Evolutionary conservation across 2,113 vertebrate genomes (phyloP), one percentile per base, ranked within the genome.

Genomic region (Montifringilla adamsi): DNA sequence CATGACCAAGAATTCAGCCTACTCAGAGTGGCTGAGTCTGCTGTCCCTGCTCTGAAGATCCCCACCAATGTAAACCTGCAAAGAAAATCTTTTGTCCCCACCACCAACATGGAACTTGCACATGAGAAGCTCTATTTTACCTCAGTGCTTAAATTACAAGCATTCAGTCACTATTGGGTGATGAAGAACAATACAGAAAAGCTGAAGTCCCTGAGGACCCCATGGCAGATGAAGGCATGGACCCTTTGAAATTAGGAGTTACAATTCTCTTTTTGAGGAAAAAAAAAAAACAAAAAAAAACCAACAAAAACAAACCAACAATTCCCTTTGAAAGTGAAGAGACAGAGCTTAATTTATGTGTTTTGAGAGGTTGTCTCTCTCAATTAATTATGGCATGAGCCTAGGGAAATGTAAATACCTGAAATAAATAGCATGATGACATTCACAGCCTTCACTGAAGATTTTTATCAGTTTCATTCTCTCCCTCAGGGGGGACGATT

Each of bases 301-400:
- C 37, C 37, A 37, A 37, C 7, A 7, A 7, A 37, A 37, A 37
- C 37, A 37, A 37, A 37, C 37, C 37, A 37, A 12, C 23, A 33
- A 86, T 58, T 89, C 43, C 83, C 72, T 76, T 59, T 58, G 85
- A 83, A 53, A 92, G 46, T 53, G 69, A 75, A 88, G 59, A 83
- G 18, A 50, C 7, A 79, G 64, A 94, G 79, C 9, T 64, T 77
- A 90, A 96, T 86, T 83, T 69, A 70, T 31, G 60, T 89, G 33
- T 80, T 96, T 86, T 74, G 85, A 88, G 83, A 94, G 55, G 76
- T 30, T 93, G 79, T 81, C 86, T 94, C 70, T 91, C 69, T 91
- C 70, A 89, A 95, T 93, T 96, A 94, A 94, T 92, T 90, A 83
- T 14, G 30, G 43, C 59, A 94, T 15, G 52, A 94, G 79, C 59